A percentile compares a stretch with the other conserved stretches of the same genome.
Evolutionary conservation across 2,113 vertebrate species (phyloP).

Genomic region (Miniopterus natalensis): DNA sequence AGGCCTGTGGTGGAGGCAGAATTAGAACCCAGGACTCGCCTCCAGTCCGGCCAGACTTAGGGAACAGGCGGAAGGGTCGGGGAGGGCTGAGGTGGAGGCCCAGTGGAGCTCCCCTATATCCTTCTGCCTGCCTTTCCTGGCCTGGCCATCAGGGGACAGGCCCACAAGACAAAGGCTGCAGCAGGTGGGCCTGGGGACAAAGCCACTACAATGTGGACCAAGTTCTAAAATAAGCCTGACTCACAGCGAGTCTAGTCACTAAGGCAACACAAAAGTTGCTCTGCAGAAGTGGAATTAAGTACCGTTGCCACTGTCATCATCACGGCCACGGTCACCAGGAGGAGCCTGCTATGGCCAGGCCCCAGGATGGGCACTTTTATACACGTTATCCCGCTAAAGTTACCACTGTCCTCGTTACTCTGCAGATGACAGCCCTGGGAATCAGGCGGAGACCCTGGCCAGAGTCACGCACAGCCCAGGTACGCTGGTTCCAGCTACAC

Average conservation of each 20-base stretch:
- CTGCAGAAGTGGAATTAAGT: not conserved
- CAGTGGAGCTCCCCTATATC: not conserved
- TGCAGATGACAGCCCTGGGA: no score
- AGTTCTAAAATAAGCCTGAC: conserved; percentile 35
- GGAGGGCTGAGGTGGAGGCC: not conserved
- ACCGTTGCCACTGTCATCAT: not conserved
- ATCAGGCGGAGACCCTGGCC: not conserved
- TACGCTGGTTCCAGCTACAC: not conserved
- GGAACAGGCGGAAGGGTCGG: rapidly evolving
- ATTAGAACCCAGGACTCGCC: not conserved
- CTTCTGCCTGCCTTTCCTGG: not conserved
- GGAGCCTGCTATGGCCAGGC: not conserved
- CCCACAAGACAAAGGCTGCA: conserved; percentile 1
- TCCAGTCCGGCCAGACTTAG: not conserved
- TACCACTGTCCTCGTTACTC: rapidly evolving
- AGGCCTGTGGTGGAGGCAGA: not conserved
- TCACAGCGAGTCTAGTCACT: not conserved
- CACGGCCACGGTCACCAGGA: not conserved
- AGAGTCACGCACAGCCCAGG: not conserved
- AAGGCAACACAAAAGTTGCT: conserved; percentile 46
- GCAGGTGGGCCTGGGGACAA: conserved; percentile 7
- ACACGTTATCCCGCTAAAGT: not conserved
- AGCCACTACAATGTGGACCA: not conserved
- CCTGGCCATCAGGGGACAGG: not conserved
- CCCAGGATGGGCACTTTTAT: no score